These are phyloP conservation scores for Rynchops niger DNA, from an alignment of 2,113 vertebrate genomes.

Conservation along the genomic window DNA sequence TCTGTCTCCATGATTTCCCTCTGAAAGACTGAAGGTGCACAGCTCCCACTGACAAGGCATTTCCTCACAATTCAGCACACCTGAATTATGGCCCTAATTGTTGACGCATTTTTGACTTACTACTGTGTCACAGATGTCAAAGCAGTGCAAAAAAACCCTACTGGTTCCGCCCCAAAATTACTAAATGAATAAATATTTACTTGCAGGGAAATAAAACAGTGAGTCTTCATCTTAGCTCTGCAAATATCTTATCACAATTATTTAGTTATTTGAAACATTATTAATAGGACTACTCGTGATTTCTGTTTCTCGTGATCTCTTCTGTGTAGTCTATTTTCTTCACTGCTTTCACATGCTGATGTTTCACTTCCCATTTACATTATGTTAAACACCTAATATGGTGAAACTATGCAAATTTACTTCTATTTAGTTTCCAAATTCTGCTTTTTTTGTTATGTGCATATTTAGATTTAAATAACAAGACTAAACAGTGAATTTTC, in stretches of 20 bases:
- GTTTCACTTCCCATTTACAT: background rate
- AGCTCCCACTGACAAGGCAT: background rate
- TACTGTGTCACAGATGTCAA: background rate
- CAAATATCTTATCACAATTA: background rate
- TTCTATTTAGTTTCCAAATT: background rate
- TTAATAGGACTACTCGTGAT: background rate
- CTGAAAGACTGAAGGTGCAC: background rate
- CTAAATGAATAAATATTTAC: background rate
- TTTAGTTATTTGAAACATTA: background rate
- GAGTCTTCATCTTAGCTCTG: background rate
- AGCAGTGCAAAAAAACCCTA: background rate
- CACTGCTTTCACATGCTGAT: background rate
- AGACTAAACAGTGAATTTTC: background rate
- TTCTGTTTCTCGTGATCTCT: background rate
- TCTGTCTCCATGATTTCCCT: background rate
- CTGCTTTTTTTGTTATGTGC: background rate
- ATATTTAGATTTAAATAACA: background rate
- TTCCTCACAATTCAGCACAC: background rate
- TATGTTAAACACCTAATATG: background rate
- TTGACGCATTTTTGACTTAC: background rate
- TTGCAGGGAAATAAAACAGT: background rate
- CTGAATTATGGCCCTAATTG: background rate
- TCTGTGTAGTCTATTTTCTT: background rate
- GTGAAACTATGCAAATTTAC: background rate
- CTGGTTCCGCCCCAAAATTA: background rate